Conservation (phyloP, 2,113 vertebrate species). For the Barnardius zonarius region DNA sequence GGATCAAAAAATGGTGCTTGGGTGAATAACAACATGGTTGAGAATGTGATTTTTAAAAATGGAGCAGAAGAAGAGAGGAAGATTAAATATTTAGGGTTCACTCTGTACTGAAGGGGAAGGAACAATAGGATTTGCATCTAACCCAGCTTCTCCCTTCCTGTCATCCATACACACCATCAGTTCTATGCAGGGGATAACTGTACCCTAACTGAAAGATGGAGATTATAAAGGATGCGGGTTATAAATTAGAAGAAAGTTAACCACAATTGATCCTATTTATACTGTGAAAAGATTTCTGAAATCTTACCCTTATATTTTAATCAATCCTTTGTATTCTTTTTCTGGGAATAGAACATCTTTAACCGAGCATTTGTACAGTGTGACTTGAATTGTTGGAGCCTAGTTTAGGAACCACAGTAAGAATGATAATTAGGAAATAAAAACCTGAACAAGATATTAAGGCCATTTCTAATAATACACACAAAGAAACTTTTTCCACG, state of each 20-base stretch:
- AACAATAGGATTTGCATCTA: background rate
- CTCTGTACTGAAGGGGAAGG: background rate
- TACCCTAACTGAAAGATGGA: background rate
- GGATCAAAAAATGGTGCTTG: background rate
- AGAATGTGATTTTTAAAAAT: background rate
- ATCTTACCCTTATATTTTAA: background rate
- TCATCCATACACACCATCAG: background rate
- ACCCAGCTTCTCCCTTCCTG: background rate
- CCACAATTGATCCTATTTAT: background rate
- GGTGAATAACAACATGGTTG: background rate
- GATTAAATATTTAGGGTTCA: background rate
- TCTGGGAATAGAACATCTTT: background rate
- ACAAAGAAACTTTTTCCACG: background rate
- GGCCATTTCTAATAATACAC: background rate
- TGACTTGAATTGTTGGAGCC: background rate
- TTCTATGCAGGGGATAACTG: background rate
- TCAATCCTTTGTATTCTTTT: background rate
- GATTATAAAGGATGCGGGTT: background rate
- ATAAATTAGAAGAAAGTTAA: background rate
- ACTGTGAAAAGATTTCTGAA: background rate
- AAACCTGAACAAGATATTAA: background rate
- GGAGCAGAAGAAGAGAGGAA: background rate
- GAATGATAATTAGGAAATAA: background rate
- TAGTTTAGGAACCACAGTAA: background rate
- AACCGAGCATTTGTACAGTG: background rate